Evolutionary conservation across 2,888 invertebrate genomes (phyloP).

Genomic region (Volucella inflata): DNA sequence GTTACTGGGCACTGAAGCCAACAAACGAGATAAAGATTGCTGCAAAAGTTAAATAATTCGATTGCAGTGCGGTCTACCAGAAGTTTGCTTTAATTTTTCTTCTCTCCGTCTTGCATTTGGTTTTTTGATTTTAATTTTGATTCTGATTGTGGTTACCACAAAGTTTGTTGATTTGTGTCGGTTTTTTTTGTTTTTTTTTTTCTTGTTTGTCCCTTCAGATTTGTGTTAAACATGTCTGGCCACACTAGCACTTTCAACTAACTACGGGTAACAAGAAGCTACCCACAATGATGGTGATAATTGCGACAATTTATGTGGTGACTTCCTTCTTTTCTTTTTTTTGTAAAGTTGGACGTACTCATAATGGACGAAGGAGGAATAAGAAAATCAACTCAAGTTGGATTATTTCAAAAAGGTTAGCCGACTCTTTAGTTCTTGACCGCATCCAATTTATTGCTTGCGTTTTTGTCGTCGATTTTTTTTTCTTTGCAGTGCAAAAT

Average conservation of each 20-base stretch:
- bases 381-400: constrained; percentile 33
- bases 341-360: background rate
- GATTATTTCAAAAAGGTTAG: constrained; percentile 49
- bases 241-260: constrained; percentile 17
- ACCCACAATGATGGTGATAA: constrained; percentile 49
- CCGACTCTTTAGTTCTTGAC: constrained; percentile 59
- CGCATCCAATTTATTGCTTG: constrained; percentile 68
- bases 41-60: constrained; percentile 59
- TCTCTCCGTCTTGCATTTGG: too few species aligned
- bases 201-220: background rate
- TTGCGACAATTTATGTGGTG: constrained; percentile 65
- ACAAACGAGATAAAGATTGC: constrained; percentile 25
- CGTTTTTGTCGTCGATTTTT: constrained; percentile 6
- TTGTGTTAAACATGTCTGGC: background rate
- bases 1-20: constrained; percentile 19
- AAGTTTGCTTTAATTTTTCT: constrained; percentile 40
- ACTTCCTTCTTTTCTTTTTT: background rate
- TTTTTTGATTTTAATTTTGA: background rate
- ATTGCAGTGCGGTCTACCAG: constrained; percentile 42
- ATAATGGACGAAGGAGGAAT: background rate
- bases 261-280: constrained; percentile 12
- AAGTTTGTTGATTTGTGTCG: background rate
- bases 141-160: constrained; percentile 12
- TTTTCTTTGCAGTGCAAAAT: background rate
- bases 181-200: background rate